phyloP scores from a whole-genome alignment of 2,113 vertebrate species.

The Gambusia holbrooki region DNA sequence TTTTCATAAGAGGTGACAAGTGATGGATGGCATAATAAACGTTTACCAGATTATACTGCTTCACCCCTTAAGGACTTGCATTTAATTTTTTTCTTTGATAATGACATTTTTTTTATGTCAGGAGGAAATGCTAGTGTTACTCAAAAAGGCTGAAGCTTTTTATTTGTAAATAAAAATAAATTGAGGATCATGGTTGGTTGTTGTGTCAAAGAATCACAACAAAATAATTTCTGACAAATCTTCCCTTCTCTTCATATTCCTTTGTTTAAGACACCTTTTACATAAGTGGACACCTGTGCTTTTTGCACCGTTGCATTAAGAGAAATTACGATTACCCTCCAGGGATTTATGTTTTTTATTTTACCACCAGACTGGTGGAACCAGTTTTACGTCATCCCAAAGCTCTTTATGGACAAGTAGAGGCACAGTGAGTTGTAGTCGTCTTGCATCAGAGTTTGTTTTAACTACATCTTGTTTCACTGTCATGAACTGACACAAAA shows the following conservation, averaged over 20 bases:
- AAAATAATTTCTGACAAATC: background rate
- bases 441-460: constrained; percentile 34
- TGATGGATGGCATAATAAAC: background rate
- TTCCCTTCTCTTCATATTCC: background rate
- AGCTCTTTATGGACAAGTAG: constrained; percentile 37
- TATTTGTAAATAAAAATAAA: background rate
- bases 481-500: constrained; percentile 4
- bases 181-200: background rate
- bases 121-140: background rate
- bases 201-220: background rate
- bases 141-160: background rate
- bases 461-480: constrained; percentile 12
- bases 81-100: background rate
- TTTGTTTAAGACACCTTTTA: constrained; percentile 10
- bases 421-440: constrained; percentile 27
- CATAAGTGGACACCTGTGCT: background rate
- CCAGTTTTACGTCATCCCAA: constrained; percentile 32
- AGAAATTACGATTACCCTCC: background rate
- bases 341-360: background rate
- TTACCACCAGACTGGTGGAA: constrained; percentile 37
- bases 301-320: background rate
- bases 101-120: background rate
- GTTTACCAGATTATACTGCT: constrained; percentile 13
- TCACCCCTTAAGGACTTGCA: background rate
- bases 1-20: constrained; percentile 8